Evolutionary conservation across 2,888 invertebrate species (phyloP), one percentile per base, ranked within the genome.

Genomic region (Cylindroiulus punctatus): DNA sequence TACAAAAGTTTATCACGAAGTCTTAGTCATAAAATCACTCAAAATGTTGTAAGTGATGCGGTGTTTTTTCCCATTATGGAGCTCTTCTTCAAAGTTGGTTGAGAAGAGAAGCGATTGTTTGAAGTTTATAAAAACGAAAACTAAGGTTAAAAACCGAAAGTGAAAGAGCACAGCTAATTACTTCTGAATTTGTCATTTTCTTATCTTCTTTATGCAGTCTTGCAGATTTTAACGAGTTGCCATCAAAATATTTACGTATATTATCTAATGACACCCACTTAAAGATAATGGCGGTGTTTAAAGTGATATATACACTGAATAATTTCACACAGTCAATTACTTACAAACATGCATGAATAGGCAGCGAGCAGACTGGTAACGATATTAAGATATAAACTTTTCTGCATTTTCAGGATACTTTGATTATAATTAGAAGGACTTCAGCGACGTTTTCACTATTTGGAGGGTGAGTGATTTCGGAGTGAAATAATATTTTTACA

Each of bases 391-490:
- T 10, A 7, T 26, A n/a, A 12, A 12, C 52, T 42, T 84, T 86
- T 76, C 22, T 86, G 17, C 84, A 52, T 32, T 57, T 86, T 17
- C 57, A 86, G 86, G 85, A 86, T 76, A 84, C 84, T 40, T 32
- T 86, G 57, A 81, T 86, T 81, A 81, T 65, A 19, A 81, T 86
- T 81, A 83, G 86, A 52, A 84, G 86, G 52, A 52, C 76, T 36
- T 81, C 84, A 81, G 86, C 86, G 42, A 47, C 86, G 30, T 42
- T 86, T 81, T 86, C 86, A 65, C 47, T 86, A 32, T 44, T 86
- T 76, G 86, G 85, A 85, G 42, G 86, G 86, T 86, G 81, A 86
- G 85, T 82, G n/a, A n/a, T n/a, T n/a, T n/a, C n/a, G n/a, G n/a
- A n/a, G n/a, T n/a, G n/a, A n/a, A n/a, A n/a, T n/a, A n/a, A n/a